A percentile compares a stretch with the other conserved stretches of the same genome.
phyloP scores from a whole-genome alignment of 2,888 invertebrate species.

The Chymomyza caudatula region DNA sequence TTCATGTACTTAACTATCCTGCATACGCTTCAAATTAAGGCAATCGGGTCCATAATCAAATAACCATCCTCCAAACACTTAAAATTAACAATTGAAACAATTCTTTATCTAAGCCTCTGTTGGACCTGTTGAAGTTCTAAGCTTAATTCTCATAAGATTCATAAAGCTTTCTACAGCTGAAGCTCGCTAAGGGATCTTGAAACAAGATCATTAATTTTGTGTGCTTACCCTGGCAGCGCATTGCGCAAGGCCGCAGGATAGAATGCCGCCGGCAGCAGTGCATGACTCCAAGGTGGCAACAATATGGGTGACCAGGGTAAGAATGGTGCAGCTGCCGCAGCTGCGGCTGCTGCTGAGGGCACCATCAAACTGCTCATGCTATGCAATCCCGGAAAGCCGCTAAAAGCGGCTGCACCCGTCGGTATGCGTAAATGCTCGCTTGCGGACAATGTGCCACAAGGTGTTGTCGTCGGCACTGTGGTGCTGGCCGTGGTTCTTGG shows the following conservation, averaged over 20 bases:
- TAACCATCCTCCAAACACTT: too few relatives aligned
- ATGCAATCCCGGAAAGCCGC: conserved; percentile 72
- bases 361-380: conserved; percentile 77
- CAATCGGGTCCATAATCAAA: too few relatives aligned
- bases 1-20: too few relatives aligned
- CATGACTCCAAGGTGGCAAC: conserved; percentile 85
- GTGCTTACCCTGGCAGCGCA: conserved; percentile 85
- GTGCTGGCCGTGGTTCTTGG: conserved; percentile 54
- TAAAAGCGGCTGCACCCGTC: conserved; percentile 75
- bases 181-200: too few relatives aligned
- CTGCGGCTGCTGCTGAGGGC: conserved; percentile 80
- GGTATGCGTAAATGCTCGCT: conserved; percentile 73
- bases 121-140: too few relatives aligned
- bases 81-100: too few relatives aligned
- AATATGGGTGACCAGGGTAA: conserved; percentile 87
- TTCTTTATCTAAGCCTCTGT: too few relatives aligned
- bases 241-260: conserved; percentile 86
- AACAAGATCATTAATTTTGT: too few relatives aligned
- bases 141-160: too few relatives aligned
- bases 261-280: conserved; percentile 83
- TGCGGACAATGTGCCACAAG: conserved; percentile 46
- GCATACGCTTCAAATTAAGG: too few relatives aligned
- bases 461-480: conserved; percentile 58
- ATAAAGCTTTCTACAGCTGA: too few relatives aligned
- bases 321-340: conserved; percentile 83